Evolutionary conservation across 2,797 vertebrate genomes (phyloP).

Genomic region (Benthosema pterotum): DNA sequence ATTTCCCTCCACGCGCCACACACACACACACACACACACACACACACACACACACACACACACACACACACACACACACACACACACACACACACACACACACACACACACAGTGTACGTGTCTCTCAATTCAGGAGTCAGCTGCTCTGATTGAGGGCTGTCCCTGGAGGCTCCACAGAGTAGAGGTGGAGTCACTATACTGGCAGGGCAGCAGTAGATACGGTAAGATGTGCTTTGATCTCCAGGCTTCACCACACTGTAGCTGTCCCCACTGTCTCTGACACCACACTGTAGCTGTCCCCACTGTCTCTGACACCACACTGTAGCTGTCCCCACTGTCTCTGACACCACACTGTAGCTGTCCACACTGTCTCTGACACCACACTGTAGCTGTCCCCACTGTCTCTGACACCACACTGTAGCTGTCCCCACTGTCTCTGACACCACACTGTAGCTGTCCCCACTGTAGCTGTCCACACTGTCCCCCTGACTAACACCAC

Average conservation of each 20-base stretch:
- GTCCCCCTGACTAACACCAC: too few relatives aligned
- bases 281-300: too few relatives aligned
- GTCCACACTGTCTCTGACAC: too few relatives aligned
- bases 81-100: conserved; percentile 3
- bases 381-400: too few relatives aligned
- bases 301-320: too few relatives aligned
- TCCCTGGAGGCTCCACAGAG: conserved; percentile 38
- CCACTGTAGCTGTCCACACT: too few relatives aligned
- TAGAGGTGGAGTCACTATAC: conserved; percentile 39
- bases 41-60: conserved; percentile 22
- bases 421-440: too few relatives aligned
- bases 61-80: conserved; percentile 7
- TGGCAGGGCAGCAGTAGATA: conserved; percentile 45
- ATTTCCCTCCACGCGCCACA: conserved; percentile 16
- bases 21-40: conserved; percentile 20
- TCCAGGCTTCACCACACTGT: conserved; percentile 39
- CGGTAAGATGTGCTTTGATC: conserved; percentile 41
- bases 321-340: too few relatives aligned
- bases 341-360: too few relatives aligned
- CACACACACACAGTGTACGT: background rate
- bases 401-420: too few relatives aligned
- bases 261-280: background rate
- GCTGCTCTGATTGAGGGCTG: conserved; percentile 44
- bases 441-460: too few relatives aligned
- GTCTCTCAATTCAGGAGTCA: conserved; percentile 25